Conservation (phyloP, 1,140 invertebrate genomes). For the Adelges cooleyi region DNA sequence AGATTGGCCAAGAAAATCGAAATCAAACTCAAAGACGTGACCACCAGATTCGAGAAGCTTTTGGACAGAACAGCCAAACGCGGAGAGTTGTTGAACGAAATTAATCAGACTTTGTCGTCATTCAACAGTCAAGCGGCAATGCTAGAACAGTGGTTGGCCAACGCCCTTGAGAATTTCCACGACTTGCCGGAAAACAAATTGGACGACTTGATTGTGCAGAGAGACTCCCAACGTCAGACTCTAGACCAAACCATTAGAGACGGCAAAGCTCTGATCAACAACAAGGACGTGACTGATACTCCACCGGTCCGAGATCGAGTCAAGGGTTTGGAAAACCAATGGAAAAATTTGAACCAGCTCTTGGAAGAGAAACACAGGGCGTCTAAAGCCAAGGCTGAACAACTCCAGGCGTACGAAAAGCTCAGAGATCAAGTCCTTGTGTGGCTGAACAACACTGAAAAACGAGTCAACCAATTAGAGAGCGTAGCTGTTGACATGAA, state of each 20-base stretch:
- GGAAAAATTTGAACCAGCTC: conserved; percentile 67
- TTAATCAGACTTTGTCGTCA: conserved; percentile 53
- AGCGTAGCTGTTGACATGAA: conserved; percentile 80
- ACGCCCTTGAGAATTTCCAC: conserved; percentile 65
- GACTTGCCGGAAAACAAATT: conserved; percentile 57
- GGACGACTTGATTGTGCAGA: conserved; percentile 41
- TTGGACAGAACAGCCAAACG: conserved; percentile 66
- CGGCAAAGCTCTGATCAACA: conserved; percentile 71
- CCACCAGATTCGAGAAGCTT: conserved; percentile 65
- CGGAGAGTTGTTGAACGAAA: conserved; percentile 68
- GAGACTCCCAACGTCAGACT: conserved; percentile 45
- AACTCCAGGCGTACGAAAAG: conserved; percentile 70
- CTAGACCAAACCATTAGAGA: conserved; percentile 67
- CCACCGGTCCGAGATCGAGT: conserved; percentile 72
- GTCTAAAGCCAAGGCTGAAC: conserved; percentile 68
- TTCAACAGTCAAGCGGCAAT: conserved; percentile 58
- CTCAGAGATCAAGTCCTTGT: conserved; percentile 69
- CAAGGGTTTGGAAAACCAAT: conserved; percentile 74
- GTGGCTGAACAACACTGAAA: conserved; percentile 75
- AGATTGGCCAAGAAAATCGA: conserved; percentile 82
- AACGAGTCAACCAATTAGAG: conserved; percentile 54
- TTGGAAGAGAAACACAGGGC: conserved; percentile 74
- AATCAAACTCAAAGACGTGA: conserved; percentile 72
- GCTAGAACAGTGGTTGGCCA: conserved; percentile 58
- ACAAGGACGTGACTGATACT: conserved; percentile 82